Evolutionary conservation across 2,113 vertebrate genomes (phyloP).

Genomic region (Nothocercus nigrocapillus): DNA sequence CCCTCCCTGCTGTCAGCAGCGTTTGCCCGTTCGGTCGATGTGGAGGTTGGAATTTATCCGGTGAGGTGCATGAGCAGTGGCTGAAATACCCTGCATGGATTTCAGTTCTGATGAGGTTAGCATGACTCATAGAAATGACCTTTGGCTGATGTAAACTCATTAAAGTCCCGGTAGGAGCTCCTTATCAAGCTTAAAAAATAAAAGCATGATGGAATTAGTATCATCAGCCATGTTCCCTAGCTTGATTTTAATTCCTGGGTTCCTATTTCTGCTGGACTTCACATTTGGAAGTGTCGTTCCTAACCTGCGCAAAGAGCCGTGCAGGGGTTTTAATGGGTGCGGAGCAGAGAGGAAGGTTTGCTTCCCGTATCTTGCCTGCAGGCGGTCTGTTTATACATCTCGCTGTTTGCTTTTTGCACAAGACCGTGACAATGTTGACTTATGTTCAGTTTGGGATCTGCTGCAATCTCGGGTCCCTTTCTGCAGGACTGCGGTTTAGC

Average conservation of each 20-base stretch:
- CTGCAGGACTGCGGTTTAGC: neutral
- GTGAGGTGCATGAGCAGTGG: neutral
- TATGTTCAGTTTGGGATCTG: neutral
- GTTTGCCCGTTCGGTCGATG: neutral
- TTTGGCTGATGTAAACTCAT: neutral
- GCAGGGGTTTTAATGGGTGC: neutral
- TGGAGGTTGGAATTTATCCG: neutral
- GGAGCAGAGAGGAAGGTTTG: neutral
- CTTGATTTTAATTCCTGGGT: neutral
- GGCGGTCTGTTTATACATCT: conserved; percentile 13
- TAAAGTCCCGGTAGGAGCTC: neutral
- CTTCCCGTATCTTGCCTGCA: neutral
- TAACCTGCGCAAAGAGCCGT: neutral
- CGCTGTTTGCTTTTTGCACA: conserved; percentile 51
- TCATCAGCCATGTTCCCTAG: neutral
- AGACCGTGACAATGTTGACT: conserved; percentile 39
- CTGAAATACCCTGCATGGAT: neutral
- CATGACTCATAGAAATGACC: neutral
- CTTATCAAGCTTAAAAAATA: neutral
- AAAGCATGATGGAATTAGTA: neutral
- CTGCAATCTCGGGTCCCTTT: neutral
- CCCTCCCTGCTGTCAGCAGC: neutral
- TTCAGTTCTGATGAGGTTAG: neutral
- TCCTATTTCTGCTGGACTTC: neutral
- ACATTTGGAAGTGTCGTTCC: neutral